Base-by-base conservation (phyloP, 2,797 vertebrate genomes). In the Lerista edwardsae region DNA sequence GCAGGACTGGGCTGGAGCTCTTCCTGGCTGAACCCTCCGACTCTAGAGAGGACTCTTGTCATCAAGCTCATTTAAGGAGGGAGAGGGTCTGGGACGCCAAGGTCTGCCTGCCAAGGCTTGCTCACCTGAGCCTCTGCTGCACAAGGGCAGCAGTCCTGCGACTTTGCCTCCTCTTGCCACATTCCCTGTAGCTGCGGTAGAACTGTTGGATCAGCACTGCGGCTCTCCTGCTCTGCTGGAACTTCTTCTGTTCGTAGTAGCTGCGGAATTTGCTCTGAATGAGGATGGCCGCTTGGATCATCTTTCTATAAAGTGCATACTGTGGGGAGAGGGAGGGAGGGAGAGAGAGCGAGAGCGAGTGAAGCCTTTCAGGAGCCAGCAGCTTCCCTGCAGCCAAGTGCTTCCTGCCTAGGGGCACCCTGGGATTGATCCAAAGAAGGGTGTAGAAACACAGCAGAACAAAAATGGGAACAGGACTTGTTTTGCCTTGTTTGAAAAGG, bases 291-390 rank as follows among this genome's bases (percentile, higher is more conserved):
- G 99, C 99, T 97, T 99, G 99, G 83, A 98, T 99, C 99, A 99
- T 99, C 98, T 99, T 99, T 96, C 98, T 99, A 97, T 99, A 99
- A 98, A 99, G 99, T 98, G 99, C 99, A 96, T 99, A 99, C 99
- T 99, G 96, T 82, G 89, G 91, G 74, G 92, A 34, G 90, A 90
- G 80, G 93, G 88, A 4, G 90, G 89, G 77, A 88, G 94, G 0
- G 44, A 27, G n/a, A 14, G 9, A 57, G 78, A 95, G 91, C 94
- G 86, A 92, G 89, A 88, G 17, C 91, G 29, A 81, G 62, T 94
- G 85, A 92, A 83, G 86, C 79, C 34, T 31, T 75, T 59, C 71
- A 0, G 15, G 85, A 65, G 7, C 3, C 3, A 34, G 23, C 4
- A 1, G 31, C 2, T 27, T 27, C 23, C 11, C 27, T 4, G 19